Conservation (phyloP, 2,888 invertebrate genomes). For the Lydus trimaculatus region DNA sequence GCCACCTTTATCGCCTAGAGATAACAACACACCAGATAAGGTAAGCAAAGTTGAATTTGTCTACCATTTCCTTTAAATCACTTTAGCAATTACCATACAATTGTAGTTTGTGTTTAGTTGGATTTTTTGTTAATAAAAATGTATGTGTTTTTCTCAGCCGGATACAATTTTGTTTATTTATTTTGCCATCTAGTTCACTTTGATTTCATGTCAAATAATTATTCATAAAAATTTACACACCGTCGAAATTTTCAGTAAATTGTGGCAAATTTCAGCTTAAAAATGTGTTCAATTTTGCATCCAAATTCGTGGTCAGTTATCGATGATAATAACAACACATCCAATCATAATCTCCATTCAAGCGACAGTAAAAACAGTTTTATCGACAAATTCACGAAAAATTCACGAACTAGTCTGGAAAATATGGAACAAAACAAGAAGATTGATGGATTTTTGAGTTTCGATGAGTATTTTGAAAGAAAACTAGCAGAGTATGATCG, state of each 20-base stretch:
- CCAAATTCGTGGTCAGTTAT: neutral
- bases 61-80: no score
- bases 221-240: neutral
- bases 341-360: neutral
- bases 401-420: neutral
- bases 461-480: constrained; percentile 34
- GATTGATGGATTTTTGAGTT: constrained; percentile 29
- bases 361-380: constrained; percentile 1
- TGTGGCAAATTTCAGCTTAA: neutral
- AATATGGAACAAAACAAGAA: neutral
- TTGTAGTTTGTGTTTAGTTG: neutral
- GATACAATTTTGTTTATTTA: neutral
- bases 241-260: neutral
- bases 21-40: constrained; percentile 56
- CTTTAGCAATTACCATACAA: neutral
- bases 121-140: no score
- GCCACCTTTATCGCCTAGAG: constrained; percentile 55
- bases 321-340: neutral
- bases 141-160: neutral
- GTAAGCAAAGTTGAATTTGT: constrained; percentile 38
- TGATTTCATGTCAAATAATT: neutral
- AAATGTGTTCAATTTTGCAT: neutral
- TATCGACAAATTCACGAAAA: neutral
- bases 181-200: neutral
- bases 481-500: constrained; percentile 27